Evolutionary conservation across 1,140 invertebrate species (phyloP).

Genomic region (Marisa cornuarietis): DNA sequence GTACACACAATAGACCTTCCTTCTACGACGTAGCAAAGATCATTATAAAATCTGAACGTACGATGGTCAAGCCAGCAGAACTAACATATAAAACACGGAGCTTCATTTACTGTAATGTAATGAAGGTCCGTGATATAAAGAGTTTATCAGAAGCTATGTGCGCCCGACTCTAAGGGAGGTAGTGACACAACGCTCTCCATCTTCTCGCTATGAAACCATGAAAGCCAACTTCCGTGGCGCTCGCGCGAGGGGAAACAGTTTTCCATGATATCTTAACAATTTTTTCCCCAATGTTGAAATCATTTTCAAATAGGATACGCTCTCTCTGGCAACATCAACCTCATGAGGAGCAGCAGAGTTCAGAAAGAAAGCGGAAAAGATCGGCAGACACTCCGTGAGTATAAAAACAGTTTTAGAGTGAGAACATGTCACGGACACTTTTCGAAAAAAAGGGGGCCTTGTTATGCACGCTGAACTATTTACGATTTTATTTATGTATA

Average conservation of each 20-base stretch:
- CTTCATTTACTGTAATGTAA: no score
- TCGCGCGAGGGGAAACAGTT: conserved; percentile 12
- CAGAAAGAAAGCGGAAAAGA: conserved; percentile 13
- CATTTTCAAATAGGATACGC: conserved; percentile 18
- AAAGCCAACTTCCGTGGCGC: conserved; percentile 11
- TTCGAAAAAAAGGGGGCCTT: no score
- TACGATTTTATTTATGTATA: no score
- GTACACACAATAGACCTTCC: no score
- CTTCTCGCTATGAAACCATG: background rate
- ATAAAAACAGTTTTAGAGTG: no score
- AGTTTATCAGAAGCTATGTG: background rate
- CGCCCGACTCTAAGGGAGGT: background rate
- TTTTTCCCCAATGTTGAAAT: conserved; percentile 20
- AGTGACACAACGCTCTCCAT: background rate
- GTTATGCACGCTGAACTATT: no score
- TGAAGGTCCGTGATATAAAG: no score
- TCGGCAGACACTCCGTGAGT: conserved; percentile 11
- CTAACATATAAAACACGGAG: no score
- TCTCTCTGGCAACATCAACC: conserved; percentile 12
- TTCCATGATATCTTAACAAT: background rate
- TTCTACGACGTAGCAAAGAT: no score
- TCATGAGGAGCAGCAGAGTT: conserved; percentile 9
- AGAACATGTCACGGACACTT: no score
- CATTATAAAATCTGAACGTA: no score
- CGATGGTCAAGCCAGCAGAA: background rate